Evolutionary conservation across 37 sponge, comb jelly and placozoan species (phyloP).

Genomic region (Beroe forskalii): DNA sequence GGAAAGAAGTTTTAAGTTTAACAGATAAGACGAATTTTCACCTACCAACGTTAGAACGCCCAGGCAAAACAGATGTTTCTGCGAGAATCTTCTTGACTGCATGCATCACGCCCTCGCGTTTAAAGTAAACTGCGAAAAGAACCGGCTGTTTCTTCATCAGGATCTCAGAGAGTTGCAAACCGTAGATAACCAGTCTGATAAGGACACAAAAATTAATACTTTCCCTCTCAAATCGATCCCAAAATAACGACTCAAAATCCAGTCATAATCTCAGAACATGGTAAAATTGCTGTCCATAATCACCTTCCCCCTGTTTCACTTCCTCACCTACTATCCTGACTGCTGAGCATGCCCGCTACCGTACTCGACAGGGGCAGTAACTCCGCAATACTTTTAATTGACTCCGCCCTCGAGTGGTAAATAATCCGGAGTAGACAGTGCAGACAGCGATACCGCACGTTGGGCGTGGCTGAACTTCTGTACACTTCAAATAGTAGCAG

Average conservation of each 20-base stretch:
- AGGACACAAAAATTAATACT: too few species aligned
- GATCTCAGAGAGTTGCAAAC: conserved; percentile 81
- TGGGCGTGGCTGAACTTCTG: conserved; percentile 39
- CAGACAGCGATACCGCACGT: conserved; percentile 40
- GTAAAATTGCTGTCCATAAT: too few species aligned
- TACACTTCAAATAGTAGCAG: conserved; percentile 61
- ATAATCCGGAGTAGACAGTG: conserved; percentile 53
- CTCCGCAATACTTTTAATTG: conserved; percentile 37
- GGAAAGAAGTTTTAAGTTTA: too few species aligned
- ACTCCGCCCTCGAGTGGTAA: conserved; percentile 41
- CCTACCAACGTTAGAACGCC: conserved; percentile 42
- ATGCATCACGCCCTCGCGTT: conserved; percentile 78
- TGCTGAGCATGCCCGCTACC: conserved; percentile 55
- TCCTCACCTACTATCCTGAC: conserved; percentile 59
- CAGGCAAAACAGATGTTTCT: conserved; percentile 6
- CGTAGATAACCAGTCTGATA: conserved; percentile 70
- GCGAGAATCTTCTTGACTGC: conserved; percentile 61
- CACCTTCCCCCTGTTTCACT: too few species aligned
- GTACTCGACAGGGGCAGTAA: conserved; percentile 35
- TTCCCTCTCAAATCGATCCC: too few species aligned
- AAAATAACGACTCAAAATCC: too few species aligned
- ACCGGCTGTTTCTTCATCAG: conserved; percentile 87
- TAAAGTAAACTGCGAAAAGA: conserved; percentile 81
- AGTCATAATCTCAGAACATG: too few species aligned
- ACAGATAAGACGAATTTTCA: too few species aligned